phyloP scores from a whole-genome alignment of 2,888 invertebrate species.

The Leptarthrus brevirostris region DNA sequence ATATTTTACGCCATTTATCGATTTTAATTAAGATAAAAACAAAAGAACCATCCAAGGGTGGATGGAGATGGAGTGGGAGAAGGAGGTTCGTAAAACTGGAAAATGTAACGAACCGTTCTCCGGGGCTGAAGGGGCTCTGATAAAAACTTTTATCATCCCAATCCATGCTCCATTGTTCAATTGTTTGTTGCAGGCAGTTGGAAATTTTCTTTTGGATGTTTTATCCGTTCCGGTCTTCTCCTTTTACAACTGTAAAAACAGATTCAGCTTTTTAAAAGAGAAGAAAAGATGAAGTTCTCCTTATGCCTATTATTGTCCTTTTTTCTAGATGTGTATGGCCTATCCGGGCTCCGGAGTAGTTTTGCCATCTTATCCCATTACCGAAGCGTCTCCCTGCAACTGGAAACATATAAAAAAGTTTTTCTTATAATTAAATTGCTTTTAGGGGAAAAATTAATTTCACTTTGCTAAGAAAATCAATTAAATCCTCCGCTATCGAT shows the following conservation, averaged over 20 bases:
- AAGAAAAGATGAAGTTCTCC: constrained; percentile 17
- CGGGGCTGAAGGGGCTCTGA: neutral
- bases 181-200: constrained; percentile 39
- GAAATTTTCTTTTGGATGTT: constrained; percentile 23
- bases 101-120: constrained; percentile 24
- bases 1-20: constrained; percentile 55
- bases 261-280: neutral
- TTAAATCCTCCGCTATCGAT: constrained; percentile 53
- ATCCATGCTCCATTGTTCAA: constrained; percentile 36
- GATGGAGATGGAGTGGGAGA: neutral
- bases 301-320: constrained; percentile 32
- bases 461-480: constrained; percentile 54
- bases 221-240: constrained; percentile 16
- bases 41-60: constrained; percentile 16
- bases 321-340: neutral
- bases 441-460: constrained; percentile 54
- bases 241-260: neutral
- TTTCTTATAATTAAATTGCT: constrained; percentile 54
- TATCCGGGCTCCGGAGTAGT: neutral
- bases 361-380: neutral
- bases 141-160: constrained; percentile 40
- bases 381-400: neutral
- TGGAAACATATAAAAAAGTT: constrained; percentile 47
- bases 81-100: neutral
- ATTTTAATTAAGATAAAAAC: constrained; percentile 56